Base-by-base conservation (phyloP, 2,888 invertebrate species). In the Plagiodera versicolora region DNA sequence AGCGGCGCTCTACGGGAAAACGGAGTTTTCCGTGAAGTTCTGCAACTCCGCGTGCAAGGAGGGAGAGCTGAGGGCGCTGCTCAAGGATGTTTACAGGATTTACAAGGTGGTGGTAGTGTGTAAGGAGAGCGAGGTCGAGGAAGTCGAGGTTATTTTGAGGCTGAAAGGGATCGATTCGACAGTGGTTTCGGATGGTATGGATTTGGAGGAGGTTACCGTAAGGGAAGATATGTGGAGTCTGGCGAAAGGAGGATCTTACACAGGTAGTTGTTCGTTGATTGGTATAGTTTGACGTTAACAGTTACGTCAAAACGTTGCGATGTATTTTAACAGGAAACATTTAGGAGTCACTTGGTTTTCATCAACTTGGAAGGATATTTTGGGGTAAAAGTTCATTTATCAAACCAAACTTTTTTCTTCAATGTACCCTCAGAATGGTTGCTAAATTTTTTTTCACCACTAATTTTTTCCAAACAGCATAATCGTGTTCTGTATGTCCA, bases 1-100 rank as follows among this genome's bases (percentile, higher is more conserved):
- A 79, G 90, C 90, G 49, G 86, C 90, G 0, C 79, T 91, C 11
- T 92, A 89, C 78, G 88, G 87, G n/a, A 68, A 84, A 75, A 79
- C 83, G 66, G 61, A 80, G 72, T 79, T 85, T 48, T 78, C 79
- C 11, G 72, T 85, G 20, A 79, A 81, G 60, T 75, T 84, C 59
- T 59, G 79, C 20, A 60, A 69, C 52, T 60, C 69, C 0, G 58
- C 66, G 2, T 60, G 58, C 24, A 72, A 72, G 1, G 75, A 77
- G 20, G 77, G 80, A 8, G 75, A 79, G 1, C 77, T 79, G 2
- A 88, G 86, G 76, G 84, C 82, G 8, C 81, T 87, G 67, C 65
- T 89, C 9, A 75, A 80, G 56, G 76, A 81, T 32, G 78, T 82
- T 14, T 79, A 83, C 35, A 73, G 72, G 10, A 76, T 81, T 9